These are phyloP conservation scores for Bombycilla garrulus DNA, from an alignment of 2,113 vertebrate genomes.

Conservation along the genomic window DNA sequence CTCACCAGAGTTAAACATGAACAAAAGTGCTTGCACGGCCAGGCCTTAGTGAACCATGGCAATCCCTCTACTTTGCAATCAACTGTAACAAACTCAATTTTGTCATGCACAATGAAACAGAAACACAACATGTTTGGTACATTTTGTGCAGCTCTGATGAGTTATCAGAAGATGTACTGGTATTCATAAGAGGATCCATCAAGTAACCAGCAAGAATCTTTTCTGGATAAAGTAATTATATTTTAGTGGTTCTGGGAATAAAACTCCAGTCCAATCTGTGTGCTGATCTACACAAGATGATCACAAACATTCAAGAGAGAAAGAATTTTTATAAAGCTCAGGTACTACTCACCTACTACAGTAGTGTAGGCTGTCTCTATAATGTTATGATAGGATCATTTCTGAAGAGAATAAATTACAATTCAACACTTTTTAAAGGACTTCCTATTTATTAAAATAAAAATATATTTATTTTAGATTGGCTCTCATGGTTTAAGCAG, in stretches of 20 bases:
- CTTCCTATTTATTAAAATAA: background rate
- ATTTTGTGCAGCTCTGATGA: background rate
- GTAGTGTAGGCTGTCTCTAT: background rate
- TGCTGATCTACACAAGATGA: background rate
- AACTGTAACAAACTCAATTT: background rate
- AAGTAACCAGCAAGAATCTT: background rate
- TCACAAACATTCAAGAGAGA: background rate
- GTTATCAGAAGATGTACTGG: background rate
- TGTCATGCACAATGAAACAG: background rate
- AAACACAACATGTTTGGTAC: background rate
- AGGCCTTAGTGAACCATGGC: background rate
- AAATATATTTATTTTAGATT: background rate
- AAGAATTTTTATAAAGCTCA: background rate
- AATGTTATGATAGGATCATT: background rate
- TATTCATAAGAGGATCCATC: background rate
- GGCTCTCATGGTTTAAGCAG: background rate
- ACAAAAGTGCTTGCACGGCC: background rate
- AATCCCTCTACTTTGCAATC: background rate
- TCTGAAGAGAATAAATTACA: background rate
- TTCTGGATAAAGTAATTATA: background rate
- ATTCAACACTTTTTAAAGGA: background rate
- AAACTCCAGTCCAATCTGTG: background rate
- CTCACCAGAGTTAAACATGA: background rate
- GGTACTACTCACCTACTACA: background rate
- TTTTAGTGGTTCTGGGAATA: background rate